A percentile compares a stretch with the other conserved stretches of the same genome.
Conservation (phyloP, 2,113 vertebrate genomes). For the Pandion haliaetus region DNA sequence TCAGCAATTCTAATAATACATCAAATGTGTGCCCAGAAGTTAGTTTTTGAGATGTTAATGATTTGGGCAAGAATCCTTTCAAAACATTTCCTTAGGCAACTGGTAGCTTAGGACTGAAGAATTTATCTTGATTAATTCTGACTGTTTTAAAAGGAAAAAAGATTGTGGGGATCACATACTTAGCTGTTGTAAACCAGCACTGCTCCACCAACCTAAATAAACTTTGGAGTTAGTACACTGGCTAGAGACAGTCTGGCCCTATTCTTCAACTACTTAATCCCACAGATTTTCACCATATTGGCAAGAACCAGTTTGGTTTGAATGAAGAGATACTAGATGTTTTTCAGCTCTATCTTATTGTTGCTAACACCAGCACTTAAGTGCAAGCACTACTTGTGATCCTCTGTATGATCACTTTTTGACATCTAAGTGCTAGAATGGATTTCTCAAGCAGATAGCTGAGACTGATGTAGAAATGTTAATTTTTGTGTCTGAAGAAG, state of each 20-base stretch:
- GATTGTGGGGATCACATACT: neutral
- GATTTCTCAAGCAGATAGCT: neutral
- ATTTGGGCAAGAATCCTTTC: neutral
- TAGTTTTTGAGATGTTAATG: neutral
- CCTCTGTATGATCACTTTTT: neutral
- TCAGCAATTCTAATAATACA: neutral
- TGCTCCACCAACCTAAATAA: neutral
- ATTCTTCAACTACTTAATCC: neutral
- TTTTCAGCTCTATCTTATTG: neutral
- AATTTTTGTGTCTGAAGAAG: neutral
- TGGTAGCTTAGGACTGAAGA: neutral
- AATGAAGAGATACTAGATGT: neutral
- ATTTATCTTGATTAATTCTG: slow-evolving; percentile 1
- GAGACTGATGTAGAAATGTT: neutral
- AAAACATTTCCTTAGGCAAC: neutral
- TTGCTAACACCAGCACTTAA: neutral
- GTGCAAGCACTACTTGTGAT: neutral
- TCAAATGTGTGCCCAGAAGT: neutral
- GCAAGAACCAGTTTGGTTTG: neutral
- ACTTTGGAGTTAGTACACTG: neutral
- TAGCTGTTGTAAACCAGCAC: neutral
- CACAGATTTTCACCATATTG: neutral
- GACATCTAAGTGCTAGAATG: neutral
- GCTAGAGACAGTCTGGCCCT: neutral
- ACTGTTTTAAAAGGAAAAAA: neutral